Conservation (phyloP, 1,140 invertebrate genomes). For the Sesamia nonagrioides region DNA sequence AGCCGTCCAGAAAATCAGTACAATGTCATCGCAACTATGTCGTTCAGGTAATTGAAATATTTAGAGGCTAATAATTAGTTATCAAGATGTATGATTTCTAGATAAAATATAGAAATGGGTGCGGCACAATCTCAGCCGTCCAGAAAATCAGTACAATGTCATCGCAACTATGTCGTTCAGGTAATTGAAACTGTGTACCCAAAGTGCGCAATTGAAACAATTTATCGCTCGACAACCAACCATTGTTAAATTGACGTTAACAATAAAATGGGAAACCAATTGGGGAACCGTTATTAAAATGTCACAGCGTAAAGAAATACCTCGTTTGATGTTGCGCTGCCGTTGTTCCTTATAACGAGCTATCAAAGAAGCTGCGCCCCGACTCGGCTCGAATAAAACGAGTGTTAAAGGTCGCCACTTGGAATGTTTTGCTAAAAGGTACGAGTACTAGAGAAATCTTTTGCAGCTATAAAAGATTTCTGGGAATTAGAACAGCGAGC, state of each 20-base stretch:
- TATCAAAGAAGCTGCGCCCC: constrained; percentile 56
- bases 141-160: neutral
- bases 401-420: constrained; percentile 64
- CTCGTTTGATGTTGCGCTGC: constrained; percentile 69
- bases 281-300: constrained; percentile 62
- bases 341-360: constrained; percentile 75
- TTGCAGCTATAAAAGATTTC: constrained; percentile 38
- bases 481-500: constrained; percentile 14
- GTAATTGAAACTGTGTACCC: constrained; percentile 9
- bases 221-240: constrained; percentile 40
- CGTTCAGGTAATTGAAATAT: neutral
- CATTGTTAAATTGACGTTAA: constrained; percentile 53
- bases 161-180: neutral
- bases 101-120: too few species aligned
- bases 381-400: constrained; percentile 60
- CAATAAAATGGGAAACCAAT: constrained; percentile 58
- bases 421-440: constrained; percentile 54
- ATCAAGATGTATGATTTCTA: too few species aligned
- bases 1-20: neutral
- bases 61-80: too few species aligned
- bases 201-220: constrained; percentile 46
- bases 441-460: constrained; percentile 42
- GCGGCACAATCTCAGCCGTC: neutral
- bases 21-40: neutral
- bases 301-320: constrained; percentile 73